Conservation (phyloP, 37 sponge, comb jelly and placozoan genomes). For the Amphimedon queenslandica region DNA sequence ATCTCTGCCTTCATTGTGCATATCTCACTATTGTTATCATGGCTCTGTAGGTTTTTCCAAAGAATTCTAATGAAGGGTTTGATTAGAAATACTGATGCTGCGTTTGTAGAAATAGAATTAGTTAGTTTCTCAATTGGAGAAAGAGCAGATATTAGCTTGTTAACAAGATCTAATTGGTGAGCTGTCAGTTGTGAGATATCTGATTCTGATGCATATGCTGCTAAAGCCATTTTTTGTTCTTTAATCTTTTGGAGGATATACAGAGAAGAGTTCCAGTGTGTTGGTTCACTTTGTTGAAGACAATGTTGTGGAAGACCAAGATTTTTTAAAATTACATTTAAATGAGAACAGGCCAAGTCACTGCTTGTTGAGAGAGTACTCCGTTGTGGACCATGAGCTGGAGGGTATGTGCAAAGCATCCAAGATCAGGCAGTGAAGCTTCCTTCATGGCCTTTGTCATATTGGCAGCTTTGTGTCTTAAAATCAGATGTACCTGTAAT, state of each 20-base stretch:
- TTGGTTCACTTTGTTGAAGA: slow-evolving; percentile 12
- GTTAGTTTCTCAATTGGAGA: slow-evolving; percentile 9
- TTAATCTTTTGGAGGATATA: slow-evolving; percentile 15
- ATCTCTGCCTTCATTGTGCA: slow-evolving; percentile 16
- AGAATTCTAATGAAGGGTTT: slow-evolving; percentile 13
- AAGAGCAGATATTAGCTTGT: not conserved
- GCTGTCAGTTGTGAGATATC: slow-evolving; percentile 10
- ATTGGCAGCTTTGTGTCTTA: no score
- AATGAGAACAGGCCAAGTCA: slow-evolving; percentile 5
- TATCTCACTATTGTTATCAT: slow-evolving; percentile 9
- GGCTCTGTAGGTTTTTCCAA: not conserved
- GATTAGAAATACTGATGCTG: slow-evolving; percentile 6
- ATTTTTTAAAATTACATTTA: slow-evolving; percentile 13
- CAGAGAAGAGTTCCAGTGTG: slow-evolving; percentile 6
- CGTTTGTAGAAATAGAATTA: slow-evolving; percentile 9
- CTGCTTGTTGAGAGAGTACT: no score
- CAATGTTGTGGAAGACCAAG: slow-evolving; percentile 21
- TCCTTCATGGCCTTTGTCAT: no score
- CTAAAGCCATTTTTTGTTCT: slow-evolving; percentile 27
- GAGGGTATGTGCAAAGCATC: no score
- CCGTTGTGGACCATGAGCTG: no score
- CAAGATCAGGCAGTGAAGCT: no score
- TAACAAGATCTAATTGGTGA: slow-evolving; percentile 9
- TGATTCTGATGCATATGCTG: slow-evolving; percentile 13
- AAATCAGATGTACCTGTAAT: no score